These are phyloP conservation scores for Oceanodroma tethys DNA, from an alignment of 2,113 vertebrate genomes.

Conservation along the genomic window DNA sequence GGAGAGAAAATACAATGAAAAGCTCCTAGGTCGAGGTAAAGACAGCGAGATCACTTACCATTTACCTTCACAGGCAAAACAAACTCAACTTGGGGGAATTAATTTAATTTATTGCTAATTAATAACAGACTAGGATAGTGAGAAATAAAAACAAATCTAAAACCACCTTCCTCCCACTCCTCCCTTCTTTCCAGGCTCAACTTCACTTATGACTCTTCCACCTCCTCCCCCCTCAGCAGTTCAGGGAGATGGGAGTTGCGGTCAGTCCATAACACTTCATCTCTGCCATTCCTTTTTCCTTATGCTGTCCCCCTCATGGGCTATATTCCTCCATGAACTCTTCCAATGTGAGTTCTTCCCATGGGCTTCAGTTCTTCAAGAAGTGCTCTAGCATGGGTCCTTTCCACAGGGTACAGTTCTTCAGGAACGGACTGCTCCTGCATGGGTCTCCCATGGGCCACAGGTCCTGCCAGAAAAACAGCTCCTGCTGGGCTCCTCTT, in stretches of 20 bases:
- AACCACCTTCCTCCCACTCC: neutral
- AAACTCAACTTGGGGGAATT: neutral
- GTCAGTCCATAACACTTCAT: neutral
- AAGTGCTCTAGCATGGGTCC: fast-evolving
- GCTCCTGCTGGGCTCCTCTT: neutral
- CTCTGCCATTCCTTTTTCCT: neutral
- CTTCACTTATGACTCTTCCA: neutral
- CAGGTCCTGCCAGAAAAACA: neutral
- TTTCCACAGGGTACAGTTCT: neutral
- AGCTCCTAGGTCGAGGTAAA: neutral
- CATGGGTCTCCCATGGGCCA: fast-evolving
- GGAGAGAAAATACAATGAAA: neutral
- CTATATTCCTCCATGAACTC: neutral
- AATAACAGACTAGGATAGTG: neutral
- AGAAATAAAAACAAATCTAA: neutral
- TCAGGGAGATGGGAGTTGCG: neutral
- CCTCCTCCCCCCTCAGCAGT: neutral
- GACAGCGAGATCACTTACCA: neutral
- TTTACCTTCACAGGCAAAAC: neutral
- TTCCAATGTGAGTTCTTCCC: neutral
- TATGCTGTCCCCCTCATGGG: neutral
- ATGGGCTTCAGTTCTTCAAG: neutral
- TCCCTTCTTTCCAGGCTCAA: neutral
- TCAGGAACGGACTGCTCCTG: neutral
- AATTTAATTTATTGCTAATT: neutral